Percentiles rank a stretch among this genome's conserved stretches.
These are phyloP conservation scores for Mastomys coucha DNA, from an alignment of 2,113 vertebrate genomes.

Conservation along the genomic window DNA sequence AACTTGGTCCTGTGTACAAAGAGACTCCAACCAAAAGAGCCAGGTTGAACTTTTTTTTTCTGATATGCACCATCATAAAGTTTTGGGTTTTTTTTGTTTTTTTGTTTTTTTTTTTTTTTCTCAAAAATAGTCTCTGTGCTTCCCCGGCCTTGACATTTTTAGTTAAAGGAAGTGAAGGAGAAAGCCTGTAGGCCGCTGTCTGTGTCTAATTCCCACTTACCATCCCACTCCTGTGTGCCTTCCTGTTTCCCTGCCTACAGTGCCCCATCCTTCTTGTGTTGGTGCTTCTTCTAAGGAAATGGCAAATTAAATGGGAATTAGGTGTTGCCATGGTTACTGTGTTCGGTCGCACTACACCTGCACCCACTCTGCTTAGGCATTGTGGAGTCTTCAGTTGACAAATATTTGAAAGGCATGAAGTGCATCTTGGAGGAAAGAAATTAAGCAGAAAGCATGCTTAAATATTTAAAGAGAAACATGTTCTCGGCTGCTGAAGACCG, in stretches of 20 bases:
- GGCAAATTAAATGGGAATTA: conserved; percentile 69
- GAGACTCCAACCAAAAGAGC: conserved; percentile 60
- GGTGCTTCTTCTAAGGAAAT: conserved; percentile 52
- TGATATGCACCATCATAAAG: conserved; percentile 28
- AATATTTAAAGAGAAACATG: conserved; percentile 64
- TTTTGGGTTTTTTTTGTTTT: too few relatives aligned
- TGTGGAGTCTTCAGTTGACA: conserved; percentile 66
- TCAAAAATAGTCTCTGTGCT: conserved; percentile 64
- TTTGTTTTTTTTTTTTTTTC: too few relatives aligned
- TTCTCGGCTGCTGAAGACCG: conserved; percentile 22
- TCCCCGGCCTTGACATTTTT: conserved; percentile 61
- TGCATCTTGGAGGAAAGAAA: conserved; percentile 64
- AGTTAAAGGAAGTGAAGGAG: conserved; percentile 61
- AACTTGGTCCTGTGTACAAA: conserved; percentile 12
- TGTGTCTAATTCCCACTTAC: conserved; percentile 21
- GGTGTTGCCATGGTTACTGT: conserved; percentile 67
- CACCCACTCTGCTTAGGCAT: conserved; percentile 57
- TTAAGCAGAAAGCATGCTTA: conserved; percentile 62
- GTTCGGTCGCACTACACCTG: conserved; percentile 63
- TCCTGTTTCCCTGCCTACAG: conserved; percentile 59
- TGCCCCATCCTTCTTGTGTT: not conserved
- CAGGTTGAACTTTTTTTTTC: conserved; percentile 32
- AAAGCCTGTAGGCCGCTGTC: conserved; percentile 33
- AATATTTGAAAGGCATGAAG: conserved; percentile 69
- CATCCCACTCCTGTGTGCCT: conserved; percentile 46